A percentile compares a stretch with the other conserved stretches of the same genome.
Evolutionary conservation across 2,113 vertebrate genomes (phyloP).

Genomic region (Lycaon pictus): DNA sequence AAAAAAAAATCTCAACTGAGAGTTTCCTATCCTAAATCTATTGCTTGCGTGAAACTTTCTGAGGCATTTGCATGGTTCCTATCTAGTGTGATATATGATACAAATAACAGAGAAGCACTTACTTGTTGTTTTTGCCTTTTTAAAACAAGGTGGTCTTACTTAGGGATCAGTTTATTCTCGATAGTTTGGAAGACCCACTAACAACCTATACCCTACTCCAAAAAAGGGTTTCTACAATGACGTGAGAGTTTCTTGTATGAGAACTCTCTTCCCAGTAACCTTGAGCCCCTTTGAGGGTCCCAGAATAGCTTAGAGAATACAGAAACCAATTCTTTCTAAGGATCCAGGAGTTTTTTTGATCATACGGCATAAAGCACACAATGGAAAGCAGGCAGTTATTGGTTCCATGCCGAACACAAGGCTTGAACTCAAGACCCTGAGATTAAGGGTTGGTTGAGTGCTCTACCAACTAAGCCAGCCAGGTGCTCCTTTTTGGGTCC

Average conservation of each 20-base stretch:
- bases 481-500: not conserved
- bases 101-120: not conserved
- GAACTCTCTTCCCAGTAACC: not conserved
- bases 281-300: not conserved
- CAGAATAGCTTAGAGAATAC: not conserved
- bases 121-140: not conserved
- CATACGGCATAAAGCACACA: not conserved
- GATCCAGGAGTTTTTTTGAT: not conserved
- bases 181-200: not conserved
- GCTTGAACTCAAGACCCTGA: not conserved
- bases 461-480: not conserved
- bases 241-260: not conserved
- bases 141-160: not conserved
- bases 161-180: not conserved
- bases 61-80: not conserved
- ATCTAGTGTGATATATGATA: not conserved
- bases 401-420: not conserved
- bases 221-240: not conserved
- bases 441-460: not conserved
- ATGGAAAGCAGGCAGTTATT: not conserved
- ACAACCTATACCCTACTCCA: not conserved
- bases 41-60: not conserved
- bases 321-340: not conserved
- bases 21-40: not conserved
- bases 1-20: not conserved